Evolutionary conservation across 1,140 invertebrate genomes (phyloP), one percentile per base, ranked within the genome.

Genomic region (Xylocopa sonorina): DNA sequence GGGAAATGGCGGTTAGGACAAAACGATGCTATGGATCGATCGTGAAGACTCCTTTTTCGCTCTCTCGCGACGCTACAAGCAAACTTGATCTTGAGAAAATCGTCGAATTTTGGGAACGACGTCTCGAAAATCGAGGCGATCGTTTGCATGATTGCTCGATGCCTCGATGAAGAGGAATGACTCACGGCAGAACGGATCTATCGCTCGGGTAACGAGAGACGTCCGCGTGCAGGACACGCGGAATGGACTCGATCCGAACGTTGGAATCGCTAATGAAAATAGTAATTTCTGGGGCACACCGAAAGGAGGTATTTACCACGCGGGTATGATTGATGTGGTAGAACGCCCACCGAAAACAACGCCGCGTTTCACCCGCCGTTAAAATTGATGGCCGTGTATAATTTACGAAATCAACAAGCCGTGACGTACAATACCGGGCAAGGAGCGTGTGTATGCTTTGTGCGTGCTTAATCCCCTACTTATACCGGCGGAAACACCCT

Each of bases 331-430:
- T 91, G 89, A 90, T 89, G 89, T 87, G 87, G 87, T 87, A 86
- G 86, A 89, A 91, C 90, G 89, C 89, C 90, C 89, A 91, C 88
- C 87, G 88, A 90, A 91, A 91, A 90, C 87, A 90, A 90, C 88
- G 85, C 86, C 84, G 84, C 84, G 75, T 89, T 90, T 90, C 89
- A 84, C 85, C 85, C 85, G 88, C 88, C 88, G 87, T 88, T 89
- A 82, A 88, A 91, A 90, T 90, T 90, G 89, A 89, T 87, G 88
- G 86, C 87, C 87, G 88, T 88, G 84, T 91, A 87, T 90, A 91
- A 92, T 91, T 91, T 91, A 89, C 83, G 90, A 91, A 91, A 91
- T 90, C 90, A 92, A 91, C 91, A 90, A 90, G 83, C 90, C 90
- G 79, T 91, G 90, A 91, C 89, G 88, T 87, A 82, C 84, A 89